phyloP scores from a whole-genome alignment of 1,140 invertebrate species.

The Diorhabda elongata region DNA sequence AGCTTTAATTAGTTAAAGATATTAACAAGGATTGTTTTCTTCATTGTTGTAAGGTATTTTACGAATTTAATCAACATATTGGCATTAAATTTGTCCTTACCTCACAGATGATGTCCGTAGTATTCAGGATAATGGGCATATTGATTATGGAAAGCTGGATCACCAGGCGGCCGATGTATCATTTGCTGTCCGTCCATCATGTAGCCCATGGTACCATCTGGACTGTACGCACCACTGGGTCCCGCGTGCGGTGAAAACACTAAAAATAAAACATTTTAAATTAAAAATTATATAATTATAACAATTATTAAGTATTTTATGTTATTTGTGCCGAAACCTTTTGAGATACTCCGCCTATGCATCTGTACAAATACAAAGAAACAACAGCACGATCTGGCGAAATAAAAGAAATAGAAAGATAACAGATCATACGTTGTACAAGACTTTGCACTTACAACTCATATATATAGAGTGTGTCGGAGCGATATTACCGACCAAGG shows the following conservation, averaged over 20 bases:
- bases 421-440: conserved; percentile 34
- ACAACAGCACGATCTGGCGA: conserved; percentile 12
- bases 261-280: conserved; percentile 46
- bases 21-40: too few relatives aligned
- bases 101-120: conserved; percentile 83
- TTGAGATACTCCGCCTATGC: neutral
- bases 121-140: conserved; percentile 84
- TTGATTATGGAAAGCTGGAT: conserved; percentile 85
- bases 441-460: conserved; percentile 47
- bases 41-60: too few relatives aligned
- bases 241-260: conserved; percentile 86
- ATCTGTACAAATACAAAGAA: neutral
- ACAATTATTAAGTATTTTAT: too few relatives aligned
- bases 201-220: conserved; percentile 90
- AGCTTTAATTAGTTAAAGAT: too few relatives aligned
- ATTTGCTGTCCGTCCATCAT: conserved; percentile 95
- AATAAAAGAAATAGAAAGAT: conserved; percentile 19
- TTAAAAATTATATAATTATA: too few relatives aligned
- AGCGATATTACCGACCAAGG: conserved; percentile 27
- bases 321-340: too few relatives aligned
- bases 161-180: conserved; percentile 90
- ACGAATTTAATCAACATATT: too few relatives aligned
- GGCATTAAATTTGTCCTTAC: conserved; percentile 28
- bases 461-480: conserved; percentile 23
- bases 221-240: conserved; percentile 91